These are phyloP conservation scores for Egretta garzetta DNA, from an alignment of 2,113 vertebrate species.

Conservation along the genomic window DNA sequence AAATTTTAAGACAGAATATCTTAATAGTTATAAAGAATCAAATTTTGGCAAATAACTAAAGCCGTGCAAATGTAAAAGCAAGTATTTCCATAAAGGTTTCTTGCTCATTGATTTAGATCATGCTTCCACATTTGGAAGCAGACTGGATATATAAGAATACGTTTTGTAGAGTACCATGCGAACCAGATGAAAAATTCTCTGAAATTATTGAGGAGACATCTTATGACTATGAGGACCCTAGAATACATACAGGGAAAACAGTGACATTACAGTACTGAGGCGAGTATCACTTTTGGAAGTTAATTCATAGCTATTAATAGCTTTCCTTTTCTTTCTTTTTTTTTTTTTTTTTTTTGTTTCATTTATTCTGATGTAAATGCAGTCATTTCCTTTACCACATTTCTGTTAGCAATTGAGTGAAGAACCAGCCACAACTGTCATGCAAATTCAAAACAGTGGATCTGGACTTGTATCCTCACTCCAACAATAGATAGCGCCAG, in stretches of 20 bases:
- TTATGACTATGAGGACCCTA: neutral
- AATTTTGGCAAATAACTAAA: neutral
- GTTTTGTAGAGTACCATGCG: neutral
- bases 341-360: neutral
- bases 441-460: neutral
- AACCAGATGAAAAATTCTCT: neutral
- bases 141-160: neutral
- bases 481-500: neutral
- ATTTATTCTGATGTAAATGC: neutral
- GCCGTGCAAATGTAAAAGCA: neutral
- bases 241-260: neutral
- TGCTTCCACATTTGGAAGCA: neutral
- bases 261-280: neutral
- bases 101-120: neutral
- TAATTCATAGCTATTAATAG: neutral
- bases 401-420: neutral
- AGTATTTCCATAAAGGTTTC: neutral
- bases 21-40: neutral
- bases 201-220: neutral
- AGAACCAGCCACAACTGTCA: neutral
- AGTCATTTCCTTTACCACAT: neutral
- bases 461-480: neutral
- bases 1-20: neutral
- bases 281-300: neutral
- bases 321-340: rapidly evolving